A percentile compares a stretch with the other conserved stretches of the same genome.
Evolutionary conservation across 1,140 invertebrate species (phyloP).

Genomic region (Chionoecetes opilio): DNA sequence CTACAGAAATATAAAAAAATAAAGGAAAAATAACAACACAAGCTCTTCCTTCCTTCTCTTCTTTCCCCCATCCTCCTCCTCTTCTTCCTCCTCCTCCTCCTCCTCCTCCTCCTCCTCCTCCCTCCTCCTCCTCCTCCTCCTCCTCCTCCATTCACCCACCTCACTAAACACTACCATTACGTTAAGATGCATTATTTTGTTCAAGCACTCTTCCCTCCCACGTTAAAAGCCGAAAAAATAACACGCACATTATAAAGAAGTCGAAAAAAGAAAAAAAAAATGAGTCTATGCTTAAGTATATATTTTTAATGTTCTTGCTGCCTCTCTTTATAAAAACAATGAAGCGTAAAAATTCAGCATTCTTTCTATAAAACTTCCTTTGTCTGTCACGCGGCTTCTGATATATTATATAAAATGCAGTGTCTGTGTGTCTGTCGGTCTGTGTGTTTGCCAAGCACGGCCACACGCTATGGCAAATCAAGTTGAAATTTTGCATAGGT

Average conservation of each 20-base stretch:
- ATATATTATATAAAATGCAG: no score
- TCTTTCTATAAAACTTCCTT: conserved; percentile 24
- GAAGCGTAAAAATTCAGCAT: background rate
- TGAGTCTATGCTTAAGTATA: background rate
- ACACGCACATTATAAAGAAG: background rate
- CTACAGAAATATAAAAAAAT: conserved; percentile 9
- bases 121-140: background rate
- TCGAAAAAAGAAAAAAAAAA: no score
- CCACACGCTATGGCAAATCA: no score
- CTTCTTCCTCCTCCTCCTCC: background rate
- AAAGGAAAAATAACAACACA: background rate
- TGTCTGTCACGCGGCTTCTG: background rate
- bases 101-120: background rate
- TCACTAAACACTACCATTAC: conserved; percentile 9
- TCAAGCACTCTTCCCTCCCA: conserved; percentile 12
- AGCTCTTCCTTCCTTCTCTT: background rate
- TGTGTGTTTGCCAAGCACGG: no score
- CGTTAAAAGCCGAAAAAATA: conserved; percentile 15
- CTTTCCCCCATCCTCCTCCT: background rate
- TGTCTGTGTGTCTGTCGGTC: no score
- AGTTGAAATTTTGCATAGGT: no score
- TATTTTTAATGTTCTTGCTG: background rate
- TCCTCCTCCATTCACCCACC: background rate
- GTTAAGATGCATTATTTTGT: conserved; percentile 30
- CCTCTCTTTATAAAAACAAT: background rate